Evolutionary conservation across 2,113 vertebrate genomes (phyloP).

Genomic region (Ptilonorhynchus violaceus): DNA sequence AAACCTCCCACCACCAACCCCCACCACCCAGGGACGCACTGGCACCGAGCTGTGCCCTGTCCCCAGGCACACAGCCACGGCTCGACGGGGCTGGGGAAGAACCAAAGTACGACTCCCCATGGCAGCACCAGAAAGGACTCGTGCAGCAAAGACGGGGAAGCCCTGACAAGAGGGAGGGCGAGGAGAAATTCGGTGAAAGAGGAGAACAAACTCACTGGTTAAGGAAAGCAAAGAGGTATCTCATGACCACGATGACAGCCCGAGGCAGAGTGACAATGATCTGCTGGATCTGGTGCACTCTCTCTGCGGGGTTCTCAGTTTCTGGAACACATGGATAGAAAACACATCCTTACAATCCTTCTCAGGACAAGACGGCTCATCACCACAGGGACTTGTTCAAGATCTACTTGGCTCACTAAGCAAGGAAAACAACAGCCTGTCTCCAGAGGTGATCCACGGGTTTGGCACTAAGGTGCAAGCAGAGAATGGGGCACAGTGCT

Average conservation of each 20-base stretch:
- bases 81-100: not conserved
- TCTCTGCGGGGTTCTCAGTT: conserved; percentile 84
- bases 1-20: not conserved
- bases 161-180: not conserved
- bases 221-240: conserved; percentile 98
- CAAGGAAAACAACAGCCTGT: not conserved
- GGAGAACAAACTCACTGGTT: conserved; percentile 88
- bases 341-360: not conserved
- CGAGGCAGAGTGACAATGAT: conserved; percentile 88
- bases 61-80: accelerated
- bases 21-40: accelerated
- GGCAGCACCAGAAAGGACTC: not conserved
- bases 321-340: conserved; percentile 77
- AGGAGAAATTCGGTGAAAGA: not conserved
- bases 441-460: not conserved
- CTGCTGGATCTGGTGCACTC: conserved; percentile 94
- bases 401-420: not conserved
- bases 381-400: not conserved
- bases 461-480: not conserved
- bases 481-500: not conserved
- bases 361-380: not conserved
- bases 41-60: accelerated
- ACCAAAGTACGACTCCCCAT: accelerated
- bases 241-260: conserved; percentile 93
- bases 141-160: accelerated